Evolutionary conservation across 2,113 vertebrate species (phyloP), one percentile per base, ranked within the genome.

Genomic region (Clupea harengus): DNA sequence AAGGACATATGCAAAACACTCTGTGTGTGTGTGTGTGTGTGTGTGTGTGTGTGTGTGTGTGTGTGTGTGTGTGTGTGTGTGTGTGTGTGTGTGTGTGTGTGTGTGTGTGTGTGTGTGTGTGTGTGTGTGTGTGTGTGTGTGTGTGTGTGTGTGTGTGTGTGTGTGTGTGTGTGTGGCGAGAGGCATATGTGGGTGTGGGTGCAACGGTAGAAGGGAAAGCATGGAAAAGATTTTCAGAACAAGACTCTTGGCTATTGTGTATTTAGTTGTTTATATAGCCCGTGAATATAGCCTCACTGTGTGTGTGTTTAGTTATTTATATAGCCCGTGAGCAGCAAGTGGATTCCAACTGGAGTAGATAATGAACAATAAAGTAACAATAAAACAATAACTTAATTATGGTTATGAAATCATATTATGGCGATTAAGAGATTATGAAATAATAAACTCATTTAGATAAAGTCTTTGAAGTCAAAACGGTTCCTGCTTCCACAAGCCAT

Each of bases 51-150:
- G 45, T n/a, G n/a, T n/a, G n/a, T 28, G 81, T 39, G 1, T 39
- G 1, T 39, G 39, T 39, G 39, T 82, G 46, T 39, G 81, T 25
- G 81, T 82, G 45, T n/a, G n/a, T n/a, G n/a, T 28, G 81, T 39
- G 1, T 39, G 1, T 39, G 39, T 39, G 39, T 82, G 46, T 39
- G 81, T 25, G 81, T 82, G 45, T n/a, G n/a, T n/a, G n/a, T 28
- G 81, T 39, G 1, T 39, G 1, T 39, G 39, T 39, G 39, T 82
- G 46, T 39, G 81, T 25, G 81, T 82, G 45, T n/a, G n/a, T n/a
- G n/a, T 28, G 81, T n/a, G n/a, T 60, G 20, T 60, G 54, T 60
- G 54, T 67, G 54, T 83, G 83, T 47, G 81, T 82, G n/a, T 60
- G 20, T 60, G 54, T 60, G 54, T 67, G 54, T 83, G 83, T 47